These are phyloP conservation scores for Hipparchia sbordonii DNA, from an alignment of 2,888 invertebrate genomes.

Conservation along the genomic window DNA sequence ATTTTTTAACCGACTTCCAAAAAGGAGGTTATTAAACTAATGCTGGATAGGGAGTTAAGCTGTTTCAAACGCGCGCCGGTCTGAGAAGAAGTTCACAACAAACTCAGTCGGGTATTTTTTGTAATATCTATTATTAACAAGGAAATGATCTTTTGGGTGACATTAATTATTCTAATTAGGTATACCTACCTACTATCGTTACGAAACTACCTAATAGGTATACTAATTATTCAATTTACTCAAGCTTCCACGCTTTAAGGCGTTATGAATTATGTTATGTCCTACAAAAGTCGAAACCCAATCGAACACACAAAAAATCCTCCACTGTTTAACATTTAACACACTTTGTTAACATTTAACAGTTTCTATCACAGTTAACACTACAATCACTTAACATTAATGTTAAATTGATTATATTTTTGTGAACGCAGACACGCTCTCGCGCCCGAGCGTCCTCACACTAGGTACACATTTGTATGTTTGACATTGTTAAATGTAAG, in stretches of 20 bases:
- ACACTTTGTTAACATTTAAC: not conserved
- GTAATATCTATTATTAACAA: too few species aligned
- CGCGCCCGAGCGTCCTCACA: slow-evolving; percentile 44
- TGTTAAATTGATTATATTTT: slow-evolving; percentile 25
- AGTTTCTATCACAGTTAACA: not conserved
- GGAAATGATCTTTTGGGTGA: not conserved
- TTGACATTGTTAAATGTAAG: slow-evolving; percentile 78
- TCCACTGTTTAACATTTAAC: slow-evolving; percentile 9
- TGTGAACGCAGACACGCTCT: slow-evolving; percentile 31
- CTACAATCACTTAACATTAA: slow-evolving; percentile 19
- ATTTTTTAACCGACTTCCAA: too few species aligned
- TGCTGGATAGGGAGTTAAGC: too few species aligned
- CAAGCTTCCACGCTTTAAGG: slow-evolving; percentile 12
- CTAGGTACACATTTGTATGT: slow-evolving; percentile 63
- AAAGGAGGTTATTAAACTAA: too few species aligned
- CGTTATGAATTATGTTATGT: not conserved
- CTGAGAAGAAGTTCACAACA: too few species aligned
- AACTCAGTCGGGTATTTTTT: too few species aligned
- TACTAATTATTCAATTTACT: not conserved
- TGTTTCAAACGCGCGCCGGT: too few species aligned
- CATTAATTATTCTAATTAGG: not conserved
- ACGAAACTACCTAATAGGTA: not conserved
- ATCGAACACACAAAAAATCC: slow-evolving; percentile 6
- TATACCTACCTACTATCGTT: slow-evolving; percentile 15
- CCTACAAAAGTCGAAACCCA: not conserved